These are phyloP conservation scores for Calliphora vicina DNA, from an alignment of 1,140 invertebrate species.

Conservation along the genomic window DNA sequence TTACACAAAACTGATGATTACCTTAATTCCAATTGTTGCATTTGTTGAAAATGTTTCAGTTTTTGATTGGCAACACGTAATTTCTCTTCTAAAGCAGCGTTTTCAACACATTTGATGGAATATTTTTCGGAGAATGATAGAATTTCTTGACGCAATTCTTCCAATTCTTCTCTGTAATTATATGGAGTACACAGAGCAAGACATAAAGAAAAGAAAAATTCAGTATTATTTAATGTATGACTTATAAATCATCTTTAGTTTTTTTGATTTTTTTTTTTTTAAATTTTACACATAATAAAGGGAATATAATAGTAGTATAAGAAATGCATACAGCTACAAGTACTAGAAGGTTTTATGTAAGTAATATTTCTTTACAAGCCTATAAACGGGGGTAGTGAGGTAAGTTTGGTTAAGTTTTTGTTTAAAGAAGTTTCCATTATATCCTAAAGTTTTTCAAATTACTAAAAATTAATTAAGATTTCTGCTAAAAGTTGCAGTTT, in stretches of 20 bases:
- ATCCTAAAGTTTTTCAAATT: no score
- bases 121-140: slow-evolving; percentile 88
- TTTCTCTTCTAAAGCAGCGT: slow-evolving; percentile 85
- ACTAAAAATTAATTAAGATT: no score
- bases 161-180: slow-evolving; percentile 77
- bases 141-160: slow-evolving; percentile 85
- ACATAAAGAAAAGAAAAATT: slow-evolving; percentile 4
- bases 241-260: slow-evolving; percentile 25
- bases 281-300: slow-evolving; percentile 30
- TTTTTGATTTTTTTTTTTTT: neutral
- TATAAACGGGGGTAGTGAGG: neutral
- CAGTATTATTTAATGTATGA: slow-evolving; percentile 29
- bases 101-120: slow-evolving; percentile 90
- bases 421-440: no score
- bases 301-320: neutral
- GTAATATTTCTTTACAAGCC: neutral
- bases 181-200: slow-evolving; percentile 21
- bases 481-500: no score
- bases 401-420: neutral
- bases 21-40: slow-evolving; percentile 75
- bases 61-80: slow-evolving; percentile 79
- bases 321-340: neutral
- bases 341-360: neutral
- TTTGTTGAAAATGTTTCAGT: slow-evolving; percentile 79
- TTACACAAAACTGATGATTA: slow-evolving; percentile 47